These are phyloP conservation scores for Ischnus inquisitorius DNA, from an alignment of 2,888 invertebrate genomes.

Conservation along the genomic window DNA sequence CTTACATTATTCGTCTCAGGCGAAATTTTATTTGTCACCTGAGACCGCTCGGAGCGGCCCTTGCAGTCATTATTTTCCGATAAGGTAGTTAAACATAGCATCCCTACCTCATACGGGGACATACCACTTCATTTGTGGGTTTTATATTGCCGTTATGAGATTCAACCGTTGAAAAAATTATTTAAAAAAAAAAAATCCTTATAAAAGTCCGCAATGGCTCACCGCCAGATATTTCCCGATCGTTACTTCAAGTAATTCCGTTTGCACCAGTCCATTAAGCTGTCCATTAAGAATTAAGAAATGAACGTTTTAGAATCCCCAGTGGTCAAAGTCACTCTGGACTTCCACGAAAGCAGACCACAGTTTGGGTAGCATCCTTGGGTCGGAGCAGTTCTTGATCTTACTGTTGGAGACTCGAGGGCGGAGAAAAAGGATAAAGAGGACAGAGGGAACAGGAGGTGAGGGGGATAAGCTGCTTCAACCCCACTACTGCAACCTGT, in stretches of 20 bases:
- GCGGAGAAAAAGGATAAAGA: constrained; percentile 10
- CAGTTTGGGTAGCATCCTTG: background rate
- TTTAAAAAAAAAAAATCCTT: background rate
- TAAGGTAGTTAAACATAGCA: constrained; percentile 37
- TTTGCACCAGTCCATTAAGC: constrained; percentile 3
- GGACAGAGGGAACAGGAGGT: constrained; percentile 22
- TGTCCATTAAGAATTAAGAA: constrained; percentile 35
- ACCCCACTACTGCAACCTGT: constrained; percentile 48
- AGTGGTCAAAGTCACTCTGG: constrained; percentile 37
- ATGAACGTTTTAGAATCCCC: constrained; percentile 38
- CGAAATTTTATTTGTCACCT: constrained; percentile 44
- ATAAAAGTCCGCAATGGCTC: background rate
- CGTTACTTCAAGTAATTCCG: constrained; percentile 7
- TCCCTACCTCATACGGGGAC: background rate
- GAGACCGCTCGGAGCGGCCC: constrained; percentile 14
- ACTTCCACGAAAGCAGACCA: background rate
- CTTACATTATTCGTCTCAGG: constrained; percentile 12
- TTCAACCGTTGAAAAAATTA: background rate
- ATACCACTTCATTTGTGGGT: constrained; percentile 3
- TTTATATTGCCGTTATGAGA: background rate
- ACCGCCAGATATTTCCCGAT: constrained; percentile 9
- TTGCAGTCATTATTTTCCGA: constrained; percentile 21
- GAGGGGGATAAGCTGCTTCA: constrained; percentile 43
- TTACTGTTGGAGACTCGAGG: constrained; percentile 13
- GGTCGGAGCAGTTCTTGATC: background rate